Evolutionary conservation across 1,140 invertebrate genomes (phyloP).

Genomic region (Dermatophagoides farinae): DNA sequence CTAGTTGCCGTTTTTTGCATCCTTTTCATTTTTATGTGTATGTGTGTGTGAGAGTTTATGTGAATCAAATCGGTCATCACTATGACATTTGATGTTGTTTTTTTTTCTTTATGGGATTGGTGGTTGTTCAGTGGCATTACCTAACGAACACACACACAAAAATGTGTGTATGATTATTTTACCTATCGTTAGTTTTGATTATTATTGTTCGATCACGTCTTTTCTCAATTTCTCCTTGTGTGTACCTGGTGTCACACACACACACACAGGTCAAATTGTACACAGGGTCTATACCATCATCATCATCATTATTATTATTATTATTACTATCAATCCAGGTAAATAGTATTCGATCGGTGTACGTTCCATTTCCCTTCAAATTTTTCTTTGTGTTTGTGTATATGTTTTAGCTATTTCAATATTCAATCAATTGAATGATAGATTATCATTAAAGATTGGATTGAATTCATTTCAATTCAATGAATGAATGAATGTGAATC

Average conservation of each 20-base stretch:
- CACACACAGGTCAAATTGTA: background rate
- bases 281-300: background rate
- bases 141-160: too few species aligned
- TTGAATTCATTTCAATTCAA: too few species aligned
- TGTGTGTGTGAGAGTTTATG: background rate
- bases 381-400: background rate
- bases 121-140: too few species aligned
- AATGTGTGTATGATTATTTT: too few species aligned
- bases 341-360: background rate
- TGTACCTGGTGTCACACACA: background rate
- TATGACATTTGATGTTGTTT: too few species aligned
- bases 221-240: background rate
- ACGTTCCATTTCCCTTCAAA: background rate
- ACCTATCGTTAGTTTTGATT: too few species aligned
- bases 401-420: background rate
- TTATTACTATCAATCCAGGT: background rate
- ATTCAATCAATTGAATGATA: background rate
- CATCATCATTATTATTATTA: background rate
- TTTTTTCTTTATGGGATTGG: too few species aligned
- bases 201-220: too few species aligned
- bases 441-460: background rate
- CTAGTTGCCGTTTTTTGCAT: background rate
- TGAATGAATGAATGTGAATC: too few species aligned
- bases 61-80: background rate
- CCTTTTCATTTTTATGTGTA: background rate